These are phyloP conservation scores for Arion vulgaris DNA, from an alignment of 1,140 invertebrate genomes.

Conservation along the genomic window DNA sequence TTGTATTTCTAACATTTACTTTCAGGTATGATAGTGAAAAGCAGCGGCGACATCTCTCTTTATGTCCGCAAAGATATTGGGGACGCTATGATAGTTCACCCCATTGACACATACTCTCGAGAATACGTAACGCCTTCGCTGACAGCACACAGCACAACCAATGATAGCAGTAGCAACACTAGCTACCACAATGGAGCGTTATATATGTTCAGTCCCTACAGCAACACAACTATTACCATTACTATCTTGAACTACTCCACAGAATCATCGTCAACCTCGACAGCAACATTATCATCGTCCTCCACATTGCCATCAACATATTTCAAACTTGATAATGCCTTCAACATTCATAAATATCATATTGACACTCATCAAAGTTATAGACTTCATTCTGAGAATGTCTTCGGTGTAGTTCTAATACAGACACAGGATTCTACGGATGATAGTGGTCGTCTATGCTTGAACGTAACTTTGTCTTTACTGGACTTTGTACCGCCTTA, in stretches of 20 bases:
- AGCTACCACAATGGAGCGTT: neutral
- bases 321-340: neutral
- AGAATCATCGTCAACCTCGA: neutral
- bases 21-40: constrained; percentile 7
- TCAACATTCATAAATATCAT: constrained; percentile 12
- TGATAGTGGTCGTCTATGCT: neutral
- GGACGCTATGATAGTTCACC: constrained; percentile 21
- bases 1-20: neutral
- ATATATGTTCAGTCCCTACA: constrained; percentile 29
- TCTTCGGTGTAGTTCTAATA: neutral
- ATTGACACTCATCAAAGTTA: neutral
- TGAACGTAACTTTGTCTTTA: neutral
- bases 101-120: neutral
- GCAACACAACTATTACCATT: constrained; percentile 16
- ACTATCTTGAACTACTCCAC: neutral
- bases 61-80: constrained; percentile 15
- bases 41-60: constrained; percentile 15
- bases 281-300: neutral
- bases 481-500: constrained; percentile 28
- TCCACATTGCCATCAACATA: neutral
- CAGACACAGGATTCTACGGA: neutral
- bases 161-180: neutral
- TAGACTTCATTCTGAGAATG: neutral
- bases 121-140: neutral
- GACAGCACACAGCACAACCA: neutral